phyloP scores from a whole-genome alignment of 2,888 invertebrate genomes.

The Hyles lineata region DNA sequence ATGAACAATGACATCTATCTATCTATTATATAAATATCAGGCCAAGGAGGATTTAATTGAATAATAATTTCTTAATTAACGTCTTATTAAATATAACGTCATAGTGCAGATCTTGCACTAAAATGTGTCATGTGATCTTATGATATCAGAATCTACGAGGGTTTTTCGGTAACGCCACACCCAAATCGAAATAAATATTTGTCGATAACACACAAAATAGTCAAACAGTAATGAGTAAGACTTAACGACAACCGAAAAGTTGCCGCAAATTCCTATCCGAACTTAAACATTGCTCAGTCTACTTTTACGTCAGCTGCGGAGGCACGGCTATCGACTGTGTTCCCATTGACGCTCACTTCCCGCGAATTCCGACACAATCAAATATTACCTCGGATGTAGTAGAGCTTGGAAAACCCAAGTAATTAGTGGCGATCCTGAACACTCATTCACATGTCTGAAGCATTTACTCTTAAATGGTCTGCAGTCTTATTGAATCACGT shows the following conservation, averaged over 20 bases:
- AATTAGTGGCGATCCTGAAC: not conserved
- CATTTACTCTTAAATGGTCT: not conserved
- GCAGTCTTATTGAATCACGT: not conserved
- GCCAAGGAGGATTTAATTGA: too few relatives aligned
- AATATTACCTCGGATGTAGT: not conserved
- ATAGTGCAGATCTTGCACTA: too few relatives aligned
- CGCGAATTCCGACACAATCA: not conserved
- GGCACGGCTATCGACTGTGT: not conserved
- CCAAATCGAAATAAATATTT: too few relatives aligned
- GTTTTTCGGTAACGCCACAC: too few relatives aligned
- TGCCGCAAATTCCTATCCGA: not conserved
- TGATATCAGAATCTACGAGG: too few relatives aligned
- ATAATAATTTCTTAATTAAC: too few relatives aligned
- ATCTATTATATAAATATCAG: too few relatives aligned
- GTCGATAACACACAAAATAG: not conserved
- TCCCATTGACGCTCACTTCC: slow-evolving; percentile 2
- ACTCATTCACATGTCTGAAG: not conserved
- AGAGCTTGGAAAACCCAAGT: not conserved
- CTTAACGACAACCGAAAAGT: not conserved
- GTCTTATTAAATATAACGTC: too few relatives aligned
- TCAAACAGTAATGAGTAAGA: not conserved
- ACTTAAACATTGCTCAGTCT: not conserved
- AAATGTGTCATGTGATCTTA: too few relatives aligned
- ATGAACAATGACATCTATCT: too few relatives aligned
- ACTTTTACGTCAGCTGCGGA: not conserved